Conservation (phyloP, 2,888 invertebrate genomes). For the Lacanobia wlatinum region DNA sequence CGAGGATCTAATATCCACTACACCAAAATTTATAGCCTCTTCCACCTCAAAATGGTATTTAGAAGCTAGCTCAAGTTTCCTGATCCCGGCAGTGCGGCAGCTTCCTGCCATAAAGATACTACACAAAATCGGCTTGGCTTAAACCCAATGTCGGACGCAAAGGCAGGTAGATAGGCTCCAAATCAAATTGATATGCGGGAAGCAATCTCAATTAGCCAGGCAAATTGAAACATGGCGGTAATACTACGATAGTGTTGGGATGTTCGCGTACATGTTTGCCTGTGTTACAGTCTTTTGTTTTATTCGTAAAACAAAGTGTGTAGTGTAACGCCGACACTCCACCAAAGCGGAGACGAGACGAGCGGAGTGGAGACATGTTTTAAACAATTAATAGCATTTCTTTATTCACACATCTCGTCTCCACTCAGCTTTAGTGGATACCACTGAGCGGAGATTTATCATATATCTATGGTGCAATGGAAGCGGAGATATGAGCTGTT, state of each 20-base stretch:
- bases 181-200: constrained; percentile 68
- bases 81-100: constrained; percentile 14
- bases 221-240: constrained; percentile 61
- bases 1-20: constrained; percentile 16
- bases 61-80: constrained; percentile 25
- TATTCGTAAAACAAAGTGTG: not conserved
- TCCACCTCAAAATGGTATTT: constrained; percentile 27
- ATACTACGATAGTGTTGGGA: constrained; percentile 21
- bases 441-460: too few relatives aligned
- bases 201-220: constrained; percentile 67
- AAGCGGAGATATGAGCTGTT: too few relatives aligned
- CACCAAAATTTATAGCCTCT: constrained; percentile 17
- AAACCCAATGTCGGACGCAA: constrained; percentile 50
- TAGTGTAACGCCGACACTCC: too few relatives aligned
- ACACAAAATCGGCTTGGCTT: constrained; percentile 55
- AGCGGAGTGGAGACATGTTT: too few relatives aligned
- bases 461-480: too few relatives aligned
- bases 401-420: too few relatives aligned
- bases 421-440: too few relatives aligned
- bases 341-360: too few relatives aligned
- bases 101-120: constrained; percentile 53
- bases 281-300: not conserved
- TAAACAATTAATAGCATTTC: too few relatives aligned
- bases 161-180: constrained; percentile 50
- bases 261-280: constrained; percentile 5